These are phyloP conservation scores for Sphyrna mokarran DNA, from an alignment of 2,113 vertebrate genomes.

Conservation along the genomic window DNA sequence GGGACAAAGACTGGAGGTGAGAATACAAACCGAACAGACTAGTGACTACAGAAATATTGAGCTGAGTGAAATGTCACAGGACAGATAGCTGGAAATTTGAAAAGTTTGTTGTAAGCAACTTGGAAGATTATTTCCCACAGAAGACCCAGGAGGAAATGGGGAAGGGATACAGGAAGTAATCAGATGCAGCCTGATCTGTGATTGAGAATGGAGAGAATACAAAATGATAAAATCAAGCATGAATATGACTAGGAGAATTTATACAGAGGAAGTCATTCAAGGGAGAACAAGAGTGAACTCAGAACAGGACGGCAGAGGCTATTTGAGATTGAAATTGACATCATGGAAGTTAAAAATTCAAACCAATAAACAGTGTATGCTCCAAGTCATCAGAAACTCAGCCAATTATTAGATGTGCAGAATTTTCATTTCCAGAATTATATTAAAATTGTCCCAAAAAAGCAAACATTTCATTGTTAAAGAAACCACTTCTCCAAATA, in stretches of 20 bases:
- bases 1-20: neutral
- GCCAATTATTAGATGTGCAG: neutral
- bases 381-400: neutral
- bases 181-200: neutral
- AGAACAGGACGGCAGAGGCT: neutral
- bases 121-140: neutral
- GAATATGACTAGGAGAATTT: neutral
- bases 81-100: neutral
- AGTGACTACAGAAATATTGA: neutral
- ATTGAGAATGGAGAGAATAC: neutral
- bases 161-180: neutral
- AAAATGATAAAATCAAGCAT: neutral
- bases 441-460: neutral
- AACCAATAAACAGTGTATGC: neutral
- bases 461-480: neutral
- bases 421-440: neutral
- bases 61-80: neutral
- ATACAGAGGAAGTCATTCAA: neutral
- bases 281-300: neutral
- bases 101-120: neutral
- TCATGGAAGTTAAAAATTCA: neutral
- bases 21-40: neutral
- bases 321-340: neutral
- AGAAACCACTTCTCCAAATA: neutral
- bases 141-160: neutral